Evolutionary conservation across 2,797 vertebrate species (phyloP), one percentile per base, ranked within the genome.

Genomic region (Periparus ater): DNA sequence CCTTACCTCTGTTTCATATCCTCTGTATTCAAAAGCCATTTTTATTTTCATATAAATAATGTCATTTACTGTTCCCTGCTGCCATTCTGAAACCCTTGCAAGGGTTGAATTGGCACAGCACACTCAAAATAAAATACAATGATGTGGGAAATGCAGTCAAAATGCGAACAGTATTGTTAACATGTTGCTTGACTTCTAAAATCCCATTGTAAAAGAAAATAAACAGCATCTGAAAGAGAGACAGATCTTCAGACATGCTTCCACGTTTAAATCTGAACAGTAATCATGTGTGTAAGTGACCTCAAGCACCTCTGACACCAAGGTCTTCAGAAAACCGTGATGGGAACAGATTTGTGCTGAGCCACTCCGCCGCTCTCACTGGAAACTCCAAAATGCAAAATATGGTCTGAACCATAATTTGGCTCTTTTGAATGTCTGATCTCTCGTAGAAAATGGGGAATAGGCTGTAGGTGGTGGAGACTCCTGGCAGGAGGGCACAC

Each of bases 1-100:
- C 66, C 29, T 93, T 85, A 91, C 79, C 68, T 94, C 85, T 94
- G 68, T 72, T 68, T 96, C 89, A 91, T 84, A 96, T 94, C 76
- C 87, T 94, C 66, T 89, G 73, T 62, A 91, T 86, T 88, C 88
- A 91, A 92, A 91, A 86, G 76, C 10, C 36, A 34, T 86, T 93
- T 96, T 79, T 76, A 62, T 88, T 86, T 93, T 81, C 60, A 66
- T 47, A 79, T 61, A 93, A 96, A 91, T 89, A 66, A 86, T 73
- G 53, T 42, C 8, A 60, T 55, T 84, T 78, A 57, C 1, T 0
- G 38, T 57, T 91, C 63, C 81, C 55, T 50, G 48, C 42, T 86
- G 67, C 82, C 74, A 67, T 50, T 79, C 89, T 81, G 70, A 95
- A 95, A 72, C 48, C 17, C 13, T 48, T 71, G 66, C 79, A 70